phyloP scores from a whole-genome alignment of 2,797 vertebrate species.

The Onychomys torridus region DNA sequence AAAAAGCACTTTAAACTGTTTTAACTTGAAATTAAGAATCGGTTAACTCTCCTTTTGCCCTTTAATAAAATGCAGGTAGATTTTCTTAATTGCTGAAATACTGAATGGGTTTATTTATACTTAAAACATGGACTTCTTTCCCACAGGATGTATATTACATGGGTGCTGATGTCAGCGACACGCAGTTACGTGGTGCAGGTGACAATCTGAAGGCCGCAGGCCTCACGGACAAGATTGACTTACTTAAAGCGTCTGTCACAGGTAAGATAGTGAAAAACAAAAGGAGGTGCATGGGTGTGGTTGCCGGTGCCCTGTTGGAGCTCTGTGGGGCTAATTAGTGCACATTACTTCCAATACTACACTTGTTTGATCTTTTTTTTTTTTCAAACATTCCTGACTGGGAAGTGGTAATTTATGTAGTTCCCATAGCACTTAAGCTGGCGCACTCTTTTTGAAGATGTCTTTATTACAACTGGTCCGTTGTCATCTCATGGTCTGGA shows the following conservation, averaged over 20 bases:
- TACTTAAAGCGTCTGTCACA: conserved; percentile 92
- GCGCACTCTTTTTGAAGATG: background rate
- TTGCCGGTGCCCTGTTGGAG: background rate
- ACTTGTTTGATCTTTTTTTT: background rate
- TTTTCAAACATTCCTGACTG: background rate
- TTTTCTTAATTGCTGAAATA: conserved; percentile 22
- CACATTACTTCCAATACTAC: background rate
- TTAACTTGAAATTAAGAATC: conserved; percentile 44
- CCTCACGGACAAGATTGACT: conserved; percentile 88
- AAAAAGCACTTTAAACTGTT: background rate
- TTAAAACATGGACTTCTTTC: conserved; percentile 54
- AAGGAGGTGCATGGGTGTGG: background rate
- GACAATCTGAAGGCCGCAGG: conserved; percentile 91
- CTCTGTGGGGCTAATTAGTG: background rate
- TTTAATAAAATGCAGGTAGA: conserved; percentile 31
- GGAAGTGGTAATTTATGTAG: background rate
- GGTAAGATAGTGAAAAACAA: conserved; percentile 85
- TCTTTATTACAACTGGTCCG: background rate
- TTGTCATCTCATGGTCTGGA: background rate
- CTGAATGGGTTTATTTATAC: background rate
- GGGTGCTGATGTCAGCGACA: conserved; percentile 92
- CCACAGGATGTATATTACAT: conserved; percentile 90
- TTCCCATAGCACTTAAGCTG: background rate
- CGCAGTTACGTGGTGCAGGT: conserved; percentile 91
- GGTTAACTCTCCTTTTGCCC: background rate